Base-by-base conservation (phyloP, 2,888 invertebrate species). In the Polia nebulosa region DNA sequence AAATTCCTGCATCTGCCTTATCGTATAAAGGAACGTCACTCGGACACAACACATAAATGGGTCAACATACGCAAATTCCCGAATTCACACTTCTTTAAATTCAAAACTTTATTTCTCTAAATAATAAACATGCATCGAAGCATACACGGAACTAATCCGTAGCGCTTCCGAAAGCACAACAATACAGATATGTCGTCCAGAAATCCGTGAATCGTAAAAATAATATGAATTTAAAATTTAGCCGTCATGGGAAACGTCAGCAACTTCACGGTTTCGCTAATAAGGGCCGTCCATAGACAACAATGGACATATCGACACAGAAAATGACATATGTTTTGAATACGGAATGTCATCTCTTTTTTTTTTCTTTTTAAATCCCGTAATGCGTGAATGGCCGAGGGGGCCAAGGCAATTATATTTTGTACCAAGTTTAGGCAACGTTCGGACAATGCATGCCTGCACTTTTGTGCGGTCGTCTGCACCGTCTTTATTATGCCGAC, bases 241-340 rank as follows among this genome's bases (percentile, higher is more conserved):
- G 85, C 79, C 94, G 95, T 95, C 95, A 95, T 95, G 95, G 95
- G 95, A 95, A 94, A 91, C 85, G 93, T 94, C 93, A 82, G 77
- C 93, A 83, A 87, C 86, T 93, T 93, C 91, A 92, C 92, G 93
- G 91, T 90, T 3, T 88, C 88, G 86, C 92, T 94, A 94, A 94
- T 94, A 93, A 94, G 94, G 90, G 89, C 89, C 87, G 88, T 87
- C 84, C 80, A 79, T 78, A 84, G 80, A 81, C 62, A 69, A 86
- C 86, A 87, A 88, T 84, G 78, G 91, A 92, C 91, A 93, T 91
- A 91, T 94, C 93, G 93, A 91, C 90, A 90, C 90, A 87, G 88
- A 93, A 92, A 93, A 91, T 94, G 94, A 95, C 95, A 92, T 93
- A 86, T 94, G 93, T 95, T 95, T 95, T 95, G 95, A 95, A 95